Conservation (phyloP, 2,113 vertebrate species). For the Dunckerocampus dactyliophorus region DNA sequence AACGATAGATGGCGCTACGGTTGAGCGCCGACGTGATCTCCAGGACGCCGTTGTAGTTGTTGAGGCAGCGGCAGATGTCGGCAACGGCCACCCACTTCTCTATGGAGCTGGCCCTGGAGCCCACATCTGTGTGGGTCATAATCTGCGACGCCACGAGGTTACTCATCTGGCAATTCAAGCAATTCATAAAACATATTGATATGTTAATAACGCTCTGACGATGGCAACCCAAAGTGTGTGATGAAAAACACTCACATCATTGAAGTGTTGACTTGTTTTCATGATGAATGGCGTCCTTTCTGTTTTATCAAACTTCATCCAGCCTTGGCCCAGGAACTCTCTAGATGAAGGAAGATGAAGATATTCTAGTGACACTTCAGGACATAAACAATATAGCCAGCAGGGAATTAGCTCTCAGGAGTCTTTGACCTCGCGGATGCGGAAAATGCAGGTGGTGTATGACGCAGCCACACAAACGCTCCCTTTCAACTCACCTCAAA, state of each 20-base stretch:
- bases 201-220: background rate
- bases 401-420: no score
- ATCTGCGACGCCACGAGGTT: conserved; percentile 98
- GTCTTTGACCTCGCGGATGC: no score
- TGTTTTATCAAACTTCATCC: conserved; percentile 97
- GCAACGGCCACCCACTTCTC: conserved; percentile 98
- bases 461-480: no score
- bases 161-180: conserved; percentile 81
- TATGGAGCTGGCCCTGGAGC: conserved; percentile 88
- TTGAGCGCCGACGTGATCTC: conserved; percentile 98
- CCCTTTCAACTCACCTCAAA: no score
- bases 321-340: conserved; percentile 96
- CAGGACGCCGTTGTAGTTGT: conserved; percentile 95
- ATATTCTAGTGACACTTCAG: background rate
- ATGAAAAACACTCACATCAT: conserved; percentile 77
- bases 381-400: background rate
- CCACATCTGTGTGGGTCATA: conserved; percentile 89
- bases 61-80: conserved; percentile 93
- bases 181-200: background rate
- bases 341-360: conserved; percentile 57
- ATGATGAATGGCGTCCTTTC: conserved; percentile 93
- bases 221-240: background rate
- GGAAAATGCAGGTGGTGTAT: no score
- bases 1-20: conserved; percentile 94
- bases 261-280: conserved; percentile 97